Conservation (phyloP, 2,888 invertebrate species). For the Scrobipalpa costella region DNA sequence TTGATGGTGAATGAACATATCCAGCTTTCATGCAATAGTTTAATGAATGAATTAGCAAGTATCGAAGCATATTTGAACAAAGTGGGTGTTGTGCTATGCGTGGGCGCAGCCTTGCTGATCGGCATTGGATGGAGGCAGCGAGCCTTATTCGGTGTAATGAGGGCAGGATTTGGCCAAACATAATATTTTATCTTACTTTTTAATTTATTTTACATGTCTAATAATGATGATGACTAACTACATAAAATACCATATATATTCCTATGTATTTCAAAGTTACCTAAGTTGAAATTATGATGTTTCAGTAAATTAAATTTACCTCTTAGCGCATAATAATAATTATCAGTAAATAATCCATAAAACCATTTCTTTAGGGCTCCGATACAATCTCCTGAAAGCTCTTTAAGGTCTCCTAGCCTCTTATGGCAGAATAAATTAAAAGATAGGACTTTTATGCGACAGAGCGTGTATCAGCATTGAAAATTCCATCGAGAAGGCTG, state of each 20-base stretch:
- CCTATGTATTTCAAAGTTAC: no score
- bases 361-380: neutral
- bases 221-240: no score
- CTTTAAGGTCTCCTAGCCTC: neutral
- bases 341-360: neutral
- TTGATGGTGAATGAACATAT: neutral
- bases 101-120: constrained; percentile 34
- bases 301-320: no score
- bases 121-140: constrained; percentile 55
- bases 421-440: constrained; percentile 3
- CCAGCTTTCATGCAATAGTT: constrained; percentile 13
- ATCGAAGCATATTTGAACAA: constrained; percentile 17
- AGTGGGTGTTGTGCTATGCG: constrained; percentile 32
- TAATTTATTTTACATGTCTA: no score
- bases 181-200: no score
- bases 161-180: constrained; percentile 40
- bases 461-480: neutral
- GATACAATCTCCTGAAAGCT: neutral
- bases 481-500: constrained; percentile 14
- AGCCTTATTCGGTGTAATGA: constrained; percentile 57
- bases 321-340: neutral
- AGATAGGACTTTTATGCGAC: neutral
- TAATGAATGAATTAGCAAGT: constrained; percentile 18
- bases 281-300: no score
- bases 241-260: no score